Conservation (phyloP, 1,140 invertebrate species). For the Dermatophagoides farinae region DNA sequence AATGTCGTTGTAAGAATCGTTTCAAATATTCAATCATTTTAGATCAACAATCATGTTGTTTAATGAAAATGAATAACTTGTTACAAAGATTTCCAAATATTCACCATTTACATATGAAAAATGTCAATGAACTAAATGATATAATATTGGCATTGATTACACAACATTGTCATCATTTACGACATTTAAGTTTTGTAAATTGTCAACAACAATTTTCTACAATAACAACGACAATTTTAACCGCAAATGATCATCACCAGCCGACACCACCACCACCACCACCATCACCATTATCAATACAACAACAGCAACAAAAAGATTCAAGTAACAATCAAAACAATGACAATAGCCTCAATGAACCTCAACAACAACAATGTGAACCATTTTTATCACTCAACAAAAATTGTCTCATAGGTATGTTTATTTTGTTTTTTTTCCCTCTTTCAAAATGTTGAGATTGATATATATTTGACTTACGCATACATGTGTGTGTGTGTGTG, state of each 20-base stretch:
- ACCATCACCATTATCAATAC: too few relatives aligned
- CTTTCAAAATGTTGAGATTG: too few relatives aligned
- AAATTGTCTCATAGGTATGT: conserved; percentile 3
- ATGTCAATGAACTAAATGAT: conserved; percentile 1
- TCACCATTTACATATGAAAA: not conserved
- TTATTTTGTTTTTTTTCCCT: not conserved
- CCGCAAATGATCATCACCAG: not conserved
- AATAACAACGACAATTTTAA: too few relatives aligned
- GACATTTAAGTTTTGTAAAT: not conserved
- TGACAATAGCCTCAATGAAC: too few relatives aligned
- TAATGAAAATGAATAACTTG: not conserved
- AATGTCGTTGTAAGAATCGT: not conserved
- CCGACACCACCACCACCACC: too few relatives aligned
- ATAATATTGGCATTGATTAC: not conserved
- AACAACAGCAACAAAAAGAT: not conserved
- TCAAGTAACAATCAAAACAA: not conserved
- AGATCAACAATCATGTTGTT: not conserved
- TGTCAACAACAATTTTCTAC: not conserved
- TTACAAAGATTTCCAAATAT: conserved; percentile 1
- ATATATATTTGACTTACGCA: too few relatives aligned
- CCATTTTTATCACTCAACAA: not conserved
- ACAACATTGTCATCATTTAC: not conserved
- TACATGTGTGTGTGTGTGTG: too few relatives aligned
- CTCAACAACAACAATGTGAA: too few relatives aligned
- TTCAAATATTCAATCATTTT: conserved; percentile 1